phyloP scores from a whole-genome alignment of 2,797 vertebrate species.

The Clarias laeviceps region DNA sequence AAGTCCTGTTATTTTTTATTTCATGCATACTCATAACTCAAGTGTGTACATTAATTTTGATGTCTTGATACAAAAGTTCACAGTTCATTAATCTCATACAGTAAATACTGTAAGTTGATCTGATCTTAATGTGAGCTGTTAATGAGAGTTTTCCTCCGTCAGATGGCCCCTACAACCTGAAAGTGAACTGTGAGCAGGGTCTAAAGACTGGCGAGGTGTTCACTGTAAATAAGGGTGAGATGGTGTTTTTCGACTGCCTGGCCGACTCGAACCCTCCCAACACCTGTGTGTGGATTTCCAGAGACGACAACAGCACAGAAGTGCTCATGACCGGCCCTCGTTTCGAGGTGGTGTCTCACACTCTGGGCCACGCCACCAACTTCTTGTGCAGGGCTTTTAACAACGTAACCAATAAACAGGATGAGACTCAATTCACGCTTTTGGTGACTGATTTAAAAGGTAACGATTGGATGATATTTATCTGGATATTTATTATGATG shows the following conservation, averaged over 20 bases:
- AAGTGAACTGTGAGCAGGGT: slow-evolving; percentile 87
- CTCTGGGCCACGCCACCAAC: slow-evolving; percentile 79
- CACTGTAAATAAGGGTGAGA: slow-evolving; percentile 87
- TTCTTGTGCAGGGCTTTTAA: slow-evolving; percentile 92
- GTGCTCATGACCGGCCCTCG: slow-evolving; percentile 84
- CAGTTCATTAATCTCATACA: not conserved
- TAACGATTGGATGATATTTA: slow-evolving; percentile 36
- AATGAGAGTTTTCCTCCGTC: slow-evolving; percentile 9
- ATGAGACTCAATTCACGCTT: slow-evolving; percentile 88
- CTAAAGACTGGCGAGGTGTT: slow-evolving; percentile 86
- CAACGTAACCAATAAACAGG: slow-evolving; percentile 85
- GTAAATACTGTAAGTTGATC: not conserved
- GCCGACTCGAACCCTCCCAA: slow-evolving; percentile 96
- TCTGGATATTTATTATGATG: not conserved
- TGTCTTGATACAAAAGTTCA: not conserved
- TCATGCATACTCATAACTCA: not conserved
- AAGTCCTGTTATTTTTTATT: not conserved
- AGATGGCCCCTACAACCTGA: slow-evolving; percentile 96
- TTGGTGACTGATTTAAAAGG: slow-evolving; percentile 85
- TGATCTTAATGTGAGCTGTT: not conserved
- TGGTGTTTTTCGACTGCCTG: slow-evolving; percentile 87
- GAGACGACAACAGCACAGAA: slow-evolving; percentile 78
- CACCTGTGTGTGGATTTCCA: slow-evolving; percentile 88
- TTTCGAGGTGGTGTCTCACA: slow-evolving; percentile 81
- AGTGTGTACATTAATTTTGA: not conserved